Percentiles rank a stretch among this genome's conserved stretches.
Evolutionary conservation across 2,113 vertebrate species (phyloP).

Genomic region (Saiga tatarica): DNA sequence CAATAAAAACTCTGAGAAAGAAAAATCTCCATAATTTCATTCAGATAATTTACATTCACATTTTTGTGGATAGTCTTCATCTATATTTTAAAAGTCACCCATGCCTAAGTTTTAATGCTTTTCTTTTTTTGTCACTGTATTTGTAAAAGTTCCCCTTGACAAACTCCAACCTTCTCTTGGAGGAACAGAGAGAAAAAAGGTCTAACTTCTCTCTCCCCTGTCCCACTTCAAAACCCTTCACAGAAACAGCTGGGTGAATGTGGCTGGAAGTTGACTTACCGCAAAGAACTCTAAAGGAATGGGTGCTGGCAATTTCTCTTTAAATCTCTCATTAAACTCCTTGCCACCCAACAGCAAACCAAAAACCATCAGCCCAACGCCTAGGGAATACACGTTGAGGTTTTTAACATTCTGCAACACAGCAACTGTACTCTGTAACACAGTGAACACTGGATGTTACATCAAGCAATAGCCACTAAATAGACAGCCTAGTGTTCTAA

Average conservation of each 20-base stretch:
- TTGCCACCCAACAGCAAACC: conserved; percentile 90
- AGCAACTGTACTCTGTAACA: conserved; percentile 87
- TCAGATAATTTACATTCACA: not conserved
- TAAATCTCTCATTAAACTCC: conserved; percentile 92
- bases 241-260: not conserved
- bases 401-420: conserved; percentile 87
- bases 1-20: not conserved
- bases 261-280: conserved; percentile 79
- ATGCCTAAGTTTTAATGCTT: not conserved
- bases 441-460: conserved; percentile 67
- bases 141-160: not conserved
- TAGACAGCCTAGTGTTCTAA: not conserved
- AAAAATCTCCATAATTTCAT: conserved; percentile 5
- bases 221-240: not conserved
- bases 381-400: conserved; percentile 88
- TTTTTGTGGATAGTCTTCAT: not conserved
- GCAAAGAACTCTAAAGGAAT: conserved; percentile 98
- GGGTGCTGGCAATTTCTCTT: conserved; percentile 92
- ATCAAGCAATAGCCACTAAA: not conserved
- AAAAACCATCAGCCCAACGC: conserved; percentile 88
- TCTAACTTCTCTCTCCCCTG: not conserved
- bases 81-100: not conserved
- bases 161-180: not conserved
- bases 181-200: not conserved
- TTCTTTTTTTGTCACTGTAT: not conserved